Conservation (phyloP, 2,888 invertebrate species). For the Macropis europaea region DNA sequence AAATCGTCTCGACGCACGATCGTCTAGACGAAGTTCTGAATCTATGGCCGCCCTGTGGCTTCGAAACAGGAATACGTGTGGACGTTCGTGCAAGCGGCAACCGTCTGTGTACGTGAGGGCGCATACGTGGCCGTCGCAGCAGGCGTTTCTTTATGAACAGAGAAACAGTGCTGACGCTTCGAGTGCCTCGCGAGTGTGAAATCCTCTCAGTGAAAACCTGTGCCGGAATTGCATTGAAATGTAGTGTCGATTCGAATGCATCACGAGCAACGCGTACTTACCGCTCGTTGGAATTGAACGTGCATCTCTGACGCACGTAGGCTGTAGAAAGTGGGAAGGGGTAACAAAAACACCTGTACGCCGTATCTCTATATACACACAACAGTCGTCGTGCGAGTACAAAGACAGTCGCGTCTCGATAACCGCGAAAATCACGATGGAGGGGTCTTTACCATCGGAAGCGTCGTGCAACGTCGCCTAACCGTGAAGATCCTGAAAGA, state of each 20-base stretch:
- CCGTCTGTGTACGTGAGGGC: conserved; percentile 46
- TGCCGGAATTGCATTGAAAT: conserved; percentile 14
- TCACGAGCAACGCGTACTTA: conserved; percentile 4
- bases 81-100: conserved; percentile 52
- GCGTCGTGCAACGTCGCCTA: conserved; percentile 44
- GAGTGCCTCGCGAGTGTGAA: conserved; percentile 37
- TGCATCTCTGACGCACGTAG: conserved; percentile 27
- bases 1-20: not conserved
- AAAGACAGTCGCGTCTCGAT: conserved; percentile 18
- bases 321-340: conserved; percentile 31
- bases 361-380: conserved; percentile 22
- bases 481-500: conserved; percentile 34
- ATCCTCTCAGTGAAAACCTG: conserved; percentile 35
- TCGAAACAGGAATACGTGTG: conserved; percentile 45
- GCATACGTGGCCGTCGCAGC: conserved; percentile 58
- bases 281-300: conserved; percentile 23
- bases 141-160: conserved; percentile 59
- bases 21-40: conserved; percentile 17
- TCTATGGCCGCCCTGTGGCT: conserved; percentile 37
- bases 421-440: conserved; percentile 14
- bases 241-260: conserved; percentile 12
- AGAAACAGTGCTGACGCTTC: conserved; percentile 41
- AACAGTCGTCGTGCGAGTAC: conserved; percentile 10
- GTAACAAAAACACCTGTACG: conserved; percentile 49
- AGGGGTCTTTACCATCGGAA: conserved; percentile 40